Base-by-base conservation (phyloP, 2,113 vertebrate genomes). In the Etheostoma spectabile region DNA sequence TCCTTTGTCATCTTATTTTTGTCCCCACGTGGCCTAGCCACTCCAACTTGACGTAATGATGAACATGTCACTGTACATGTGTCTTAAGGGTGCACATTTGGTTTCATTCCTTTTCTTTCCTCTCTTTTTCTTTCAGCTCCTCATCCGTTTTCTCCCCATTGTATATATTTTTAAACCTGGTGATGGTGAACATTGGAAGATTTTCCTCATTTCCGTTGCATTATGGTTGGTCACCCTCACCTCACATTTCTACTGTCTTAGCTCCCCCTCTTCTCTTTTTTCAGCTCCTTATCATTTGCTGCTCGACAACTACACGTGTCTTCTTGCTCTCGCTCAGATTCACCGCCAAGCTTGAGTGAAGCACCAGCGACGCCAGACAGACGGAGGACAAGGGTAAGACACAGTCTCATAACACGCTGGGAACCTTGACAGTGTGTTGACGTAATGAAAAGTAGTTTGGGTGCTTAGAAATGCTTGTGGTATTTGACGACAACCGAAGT, bases 381-480 rank as follows among this genome's bases (percentile, higher is more conserved):
- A 79, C 12, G 51, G 63, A 49, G 52, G 49, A 59, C 84, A 0
- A 83, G 88, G 91, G 93, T 92, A 8, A 86, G 78, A 74, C 21
- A 38, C 35, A 8, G 18, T 19, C 49, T 51, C 49, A 51, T 27
- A 53, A 60, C 11, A 22, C n/a, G 2, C 1, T 1, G 46, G 22
- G 8, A 59, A 13, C 8, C 2, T 42, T 42, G 38, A 42, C 2
- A 0, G 8, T 11, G 38, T 42, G 3, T 42, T 8, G 8, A 42
- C 8, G 2, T 11, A 11, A 42, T 11, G 8, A 16, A 12, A 42
- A 42, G 38, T 66, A 6, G 13, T 68, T 38, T 53, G 35, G 30
- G 7, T 22, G 51, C 21, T 18, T 8, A 8, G 24, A n/a, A 24
- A 49, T 18, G 3, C 46, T 24, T 48, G 2, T 48, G 14, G 30